A percentile compares a stretch with the other conserved stretches of the same genome.
Conservation (phyloP, 2,797 vertebrate genomes). For the Manis crassicaudata region DNA sequence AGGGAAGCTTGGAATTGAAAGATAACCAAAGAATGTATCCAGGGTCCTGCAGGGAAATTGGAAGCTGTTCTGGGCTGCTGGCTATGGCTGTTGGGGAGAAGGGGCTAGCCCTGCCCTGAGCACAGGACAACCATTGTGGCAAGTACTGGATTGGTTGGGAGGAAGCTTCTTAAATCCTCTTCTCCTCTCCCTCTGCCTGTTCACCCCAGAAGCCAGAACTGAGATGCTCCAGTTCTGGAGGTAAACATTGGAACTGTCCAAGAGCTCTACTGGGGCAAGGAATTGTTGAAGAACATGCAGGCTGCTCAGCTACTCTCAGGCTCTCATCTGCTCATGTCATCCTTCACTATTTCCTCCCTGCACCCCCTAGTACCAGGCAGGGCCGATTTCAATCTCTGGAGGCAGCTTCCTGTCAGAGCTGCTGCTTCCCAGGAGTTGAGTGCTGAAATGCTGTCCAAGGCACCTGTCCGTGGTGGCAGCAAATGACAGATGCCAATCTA, state of each 20-base stretch:
- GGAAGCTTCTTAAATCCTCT: not conserved
- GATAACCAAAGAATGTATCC: not conserved
- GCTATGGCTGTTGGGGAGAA: not conserved
- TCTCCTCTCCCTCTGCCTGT: not conserved
- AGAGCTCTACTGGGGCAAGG: not conserved
- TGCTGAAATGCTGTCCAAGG: not conserved
- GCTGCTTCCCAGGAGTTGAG: not conserved
- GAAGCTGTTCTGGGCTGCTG: not conserved
- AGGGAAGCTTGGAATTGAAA: not conserved
- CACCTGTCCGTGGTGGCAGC: not conserved
- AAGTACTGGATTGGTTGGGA: not conserved
- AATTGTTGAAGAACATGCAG: no score
- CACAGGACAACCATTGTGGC: not conserved
- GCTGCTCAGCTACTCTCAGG: not conserved
- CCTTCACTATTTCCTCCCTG: not conserved
- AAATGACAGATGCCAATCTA: not conserved
- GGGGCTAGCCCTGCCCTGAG: not conserved
- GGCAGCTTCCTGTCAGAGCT: not conserved
- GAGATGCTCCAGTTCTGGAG: not conserved
- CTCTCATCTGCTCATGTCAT: not conserved
- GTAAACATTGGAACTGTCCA: not conserved
- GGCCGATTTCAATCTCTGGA: not conserved
- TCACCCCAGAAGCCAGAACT: not conserved
- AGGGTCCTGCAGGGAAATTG: not conserved
- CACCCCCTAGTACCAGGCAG: not conserved